Base-by-base conservation (phyloP, 2,113 vertebrate species). In the Psilopogon haemacephalus region DNA sequence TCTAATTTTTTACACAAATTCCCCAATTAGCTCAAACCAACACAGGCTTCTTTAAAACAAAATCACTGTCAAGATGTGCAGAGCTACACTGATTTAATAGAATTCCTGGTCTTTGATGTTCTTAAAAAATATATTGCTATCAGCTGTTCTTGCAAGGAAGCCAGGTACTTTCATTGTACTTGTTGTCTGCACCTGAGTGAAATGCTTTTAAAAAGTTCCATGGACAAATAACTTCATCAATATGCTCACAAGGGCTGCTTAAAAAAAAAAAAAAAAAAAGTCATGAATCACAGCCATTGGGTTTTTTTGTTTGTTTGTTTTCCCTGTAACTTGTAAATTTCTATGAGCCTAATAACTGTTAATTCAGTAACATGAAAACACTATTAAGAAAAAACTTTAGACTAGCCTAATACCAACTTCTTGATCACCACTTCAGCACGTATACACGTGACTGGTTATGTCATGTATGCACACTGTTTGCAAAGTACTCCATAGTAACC, bases 401-500 rank as follows among this genome's bases (percentile, higher is more conserved):
- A 35, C 37, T 71, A 90, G 86, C 71, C 68, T 23, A 33, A 11
- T 7, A 7, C 5, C 3, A 5, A 4, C n/a, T 65, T 60, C 28
- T 33, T 16, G 40, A 79, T 86, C 59, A 69, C 44, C 27, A 68
- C 65, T 82, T 82, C 81, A 73, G 26, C 3, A 4, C 40, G 21
- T 0, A 0, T 9, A 87, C 62, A 69, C 1, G 12, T 50, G 54
- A 60, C 37, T 80, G 67, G 50, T 93, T 87, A 71, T 72, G 84
- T 84, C 63, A 80, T 5, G 12, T 32, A 35, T 32, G 40, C 23
- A 3, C 42, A 63, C 52, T 90, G 75, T 89, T 97, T 94, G 93
- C 85, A 88, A 86, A 46, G 68, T 89, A 74, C 83, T 90, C 95
- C 80, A 42, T 35, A 83, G 95, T 73, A 94, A 96, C 89, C 18